Evolutionary conservation across 2,113 vertebrate genomes (phyloP), one percentile per base, ranked within the genome.

Genomic region (Columbina picui): DNA sequence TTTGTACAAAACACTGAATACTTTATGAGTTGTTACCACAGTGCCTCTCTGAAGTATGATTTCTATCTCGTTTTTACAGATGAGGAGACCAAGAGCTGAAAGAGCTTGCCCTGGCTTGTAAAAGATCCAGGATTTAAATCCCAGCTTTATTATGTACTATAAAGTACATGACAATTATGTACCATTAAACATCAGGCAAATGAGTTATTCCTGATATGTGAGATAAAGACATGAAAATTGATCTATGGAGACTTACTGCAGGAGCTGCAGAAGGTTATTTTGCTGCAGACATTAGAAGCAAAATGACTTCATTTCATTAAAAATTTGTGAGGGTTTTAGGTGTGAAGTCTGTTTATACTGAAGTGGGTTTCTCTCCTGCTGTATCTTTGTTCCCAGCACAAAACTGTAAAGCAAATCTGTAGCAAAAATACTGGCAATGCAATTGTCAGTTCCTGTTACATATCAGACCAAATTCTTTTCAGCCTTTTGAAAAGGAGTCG

Each of bases 341-440:
- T 3, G 0, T 16, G 25, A 71, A 65, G 10, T 22, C 32, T 60
- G 65, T 82, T 87, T 73, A 56, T 49, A 65, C 34, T 16, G 25
- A 53, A 84, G 77, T 41, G 27, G 49, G 69, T 93, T 91, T 96
- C 53, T 91, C 39, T 93, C 49, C 45, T 76, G 34, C 34, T 87
- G 23, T 59, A 92, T 80, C 75, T 80, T 91, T 69, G 39, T 65
- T 93, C 79, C 88, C 53, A 45, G 70, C 30, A 80, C 30, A 76
- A 85, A 90, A 73, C 13, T 71, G 38, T 47, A 79, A 88, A 92
- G n/a, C 26, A 57, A 26, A 83, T 73, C 25, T 81, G 21, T 47
- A 82, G 43, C 52, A 84, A 87, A 93, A 94, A 47, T 80, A 49
- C 69, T 68, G 69, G 68, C 52, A 90, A 68, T 43, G 12, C 32